A percentile compares a stretch with the other conserved stretches of the same genome.
phyloP scores from a whole-genome alignment of 2,888 invertebrate genomes.

The Conomelus anceps region DNA sequence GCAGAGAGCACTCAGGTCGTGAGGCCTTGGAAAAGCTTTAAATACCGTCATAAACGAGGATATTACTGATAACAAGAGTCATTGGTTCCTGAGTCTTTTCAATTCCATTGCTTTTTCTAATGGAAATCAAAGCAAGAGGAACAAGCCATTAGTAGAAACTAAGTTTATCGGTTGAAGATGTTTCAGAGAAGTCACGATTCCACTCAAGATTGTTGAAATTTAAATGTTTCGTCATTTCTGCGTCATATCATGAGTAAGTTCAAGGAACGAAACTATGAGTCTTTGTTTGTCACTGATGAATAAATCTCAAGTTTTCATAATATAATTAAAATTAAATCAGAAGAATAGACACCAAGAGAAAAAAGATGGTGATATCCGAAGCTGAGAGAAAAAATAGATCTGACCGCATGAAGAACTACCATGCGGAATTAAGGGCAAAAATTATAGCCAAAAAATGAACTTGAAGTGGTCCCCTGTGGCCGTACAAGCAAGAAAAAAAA shows the following conservation, averaged over 20 bases:
- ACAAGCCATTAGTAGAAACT: background rate
- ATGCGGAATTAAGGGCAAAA: too few relatives aligned
- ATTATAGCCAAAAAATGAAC: too few relatives aligned
- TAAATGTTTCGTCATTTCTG: background rate
- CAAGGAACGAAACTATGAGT: background rate
- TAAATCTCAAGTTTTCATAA: too few relatives aligned
- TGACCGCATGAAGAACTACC: too few relatives aligned
- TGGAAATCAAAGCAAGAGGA: background rate
- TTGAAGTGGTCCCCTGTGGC: too few relatives aligned
- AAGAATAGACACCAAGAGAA: too few relatives aligned
- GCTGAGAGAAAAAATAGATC: too few relatives aligned
- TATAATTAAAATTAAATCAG: too few relatives aligned
- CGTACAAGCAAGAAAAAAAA: too few relatives aligned
- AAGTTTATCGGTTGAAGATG: background rate
- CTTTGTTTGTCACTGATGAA: too few relatives aligned
- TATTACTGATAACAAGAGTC: background rate
- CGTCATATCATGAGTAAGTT: background rate
- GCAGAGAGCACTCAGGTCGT: background rate
- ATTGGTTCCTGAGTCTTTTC: background rate
- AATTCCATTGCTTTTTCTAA: background rate
- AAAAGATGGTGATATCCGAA: too few relatives aligned
- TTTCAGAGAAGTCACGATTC: background rate
- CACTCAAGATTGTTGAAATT: background rate
- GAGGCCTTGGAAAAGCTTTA: background rate
- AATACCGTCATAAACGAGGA: background rate